Conservation (phyloP, 2,888 invertebrate species). For the Ochropacha duplaris region DNA sequence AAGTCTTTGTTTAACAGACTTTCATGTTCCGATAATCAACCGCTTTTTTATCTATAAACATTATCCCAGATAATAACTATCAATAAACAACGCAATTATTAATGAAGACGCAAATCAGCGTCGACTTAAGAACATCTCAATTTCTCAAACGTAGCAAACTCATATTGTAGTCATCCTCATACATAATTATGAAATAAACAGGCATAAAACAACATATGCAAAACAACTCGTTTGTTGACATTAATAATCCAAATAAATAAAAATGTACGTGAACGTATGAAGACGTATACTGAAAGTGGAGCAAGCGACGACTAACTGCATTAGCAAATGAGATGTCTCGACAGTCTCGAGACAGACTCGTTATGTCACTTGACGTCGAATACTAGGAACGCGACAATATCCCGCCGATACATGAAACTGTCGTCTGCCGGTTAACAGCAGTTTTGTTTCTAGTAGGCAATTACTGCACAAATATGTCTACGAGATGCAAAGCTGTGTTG, state of each 20-base stretch:
- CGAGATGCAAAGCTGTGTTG: not conserved
- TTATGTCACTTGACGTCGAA: slow-evolving; percentile 11
- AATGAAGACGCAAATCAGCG: not conserved
- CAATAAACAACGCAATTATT: too few species aligned
- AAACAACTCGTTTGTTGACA: not conserved
- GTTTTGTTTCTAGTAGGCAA: not conserved
- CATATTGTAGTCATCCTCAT: not conserved
- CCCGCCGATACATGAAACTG: slow-evolving; percentile 3
- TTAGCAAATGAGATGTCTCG: slow-evolving; percentile 38
- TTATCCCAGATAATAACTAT: too few species aligned
- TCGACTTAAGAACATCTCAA: not conserved
- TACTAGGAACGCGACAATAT: slow-evolving; percentile 1
- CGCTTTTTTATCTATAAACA: too few species aligned
- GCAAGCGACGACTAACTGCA: slow-evolving; percentile 29
- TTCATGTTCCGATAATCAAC: too few species aligned
- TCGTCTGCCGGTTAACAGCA: not conserved
- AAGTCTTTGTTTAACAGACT: too few species aligned
- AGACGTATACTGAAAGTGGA: not conserved
- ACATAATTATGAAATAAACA: not conserved
- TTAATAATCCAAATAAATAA: not conserved
- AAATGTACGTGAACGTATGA: not conserved
- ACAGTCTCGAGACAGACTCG: slow-evolving; percentile 18
- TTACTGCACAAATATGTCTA: not conserved
- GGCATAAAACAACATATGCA: not conserved
- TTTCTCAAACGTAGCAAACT: not conserved